phyloP scores from a whole-genome alignment of 2,113 vertebrate species.

The Willisornis vidua region DNA sequence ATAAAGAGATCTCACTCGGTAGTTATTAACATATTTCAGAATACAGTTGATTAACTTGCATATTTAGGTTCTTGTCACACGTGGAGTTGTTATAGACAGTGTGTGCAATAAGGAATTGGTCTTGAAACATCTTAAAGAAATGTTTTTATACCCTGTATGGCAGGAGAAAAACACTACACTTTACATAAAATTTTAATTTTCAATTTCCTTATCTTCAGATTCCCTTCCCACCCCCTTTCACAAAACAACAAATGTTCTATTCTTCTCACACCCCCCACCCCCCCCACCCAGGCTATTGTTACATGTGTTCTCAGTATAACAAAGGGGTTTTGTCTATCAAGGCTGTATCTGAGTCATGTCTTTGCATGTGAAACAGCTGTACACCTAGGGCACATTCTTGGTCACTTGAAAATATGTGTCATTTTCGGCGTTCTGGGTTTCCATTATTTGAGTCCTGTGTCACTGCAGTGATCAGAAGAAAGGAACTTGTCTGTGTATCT shows the following conservation, averaged over 20 bases:
- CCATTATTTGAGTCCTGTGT: background rate
- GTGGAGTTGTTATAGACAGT: background rate
- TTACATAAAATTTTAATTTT: background rate
- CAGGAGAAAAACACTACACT: background rate
- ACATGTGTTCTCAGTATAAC: slow-evolving; percentile 10
- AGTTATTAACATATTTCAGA: background rate
- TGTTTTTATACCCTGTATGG: background rate
- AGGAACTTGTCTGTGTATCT: background rate
- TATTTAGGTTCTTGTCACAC: background rate
- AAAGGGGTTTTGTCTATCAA: slow-evolving; percentile 45
- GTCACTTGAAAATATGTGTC: slow-evolving; percentile 14
- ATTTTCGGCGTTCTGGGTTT: background rate
- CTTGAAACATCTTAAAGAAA: background rate
- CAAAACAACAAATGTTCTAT: slow-evolving; percentile 2
- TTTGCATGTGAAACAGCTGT: slow-evolving; percentile 40
- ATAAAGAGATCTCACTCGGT: background rate
- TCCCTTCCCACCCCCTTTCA: background rate
- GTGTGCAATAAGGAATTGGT: background rate
- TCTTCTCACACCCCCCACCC: background rate
- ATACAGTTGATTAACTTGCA: background rate
- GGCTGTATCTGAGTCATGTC: slow-evolving; percentile 39
- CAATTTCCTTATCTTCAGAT: slow-evolving; percentile 39
- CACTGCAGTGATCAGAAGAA: background rate
- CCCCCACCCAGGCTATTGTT: slow-evolving; percentile 39
- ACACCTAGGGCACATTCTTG: slow-evolving; percentile 40